Evolutionary conservation across 2,888 invertebrate genomes (phyloP), one percentile per base, ranked within the genome.

Genomic region (Melieria omissa): DNA sequence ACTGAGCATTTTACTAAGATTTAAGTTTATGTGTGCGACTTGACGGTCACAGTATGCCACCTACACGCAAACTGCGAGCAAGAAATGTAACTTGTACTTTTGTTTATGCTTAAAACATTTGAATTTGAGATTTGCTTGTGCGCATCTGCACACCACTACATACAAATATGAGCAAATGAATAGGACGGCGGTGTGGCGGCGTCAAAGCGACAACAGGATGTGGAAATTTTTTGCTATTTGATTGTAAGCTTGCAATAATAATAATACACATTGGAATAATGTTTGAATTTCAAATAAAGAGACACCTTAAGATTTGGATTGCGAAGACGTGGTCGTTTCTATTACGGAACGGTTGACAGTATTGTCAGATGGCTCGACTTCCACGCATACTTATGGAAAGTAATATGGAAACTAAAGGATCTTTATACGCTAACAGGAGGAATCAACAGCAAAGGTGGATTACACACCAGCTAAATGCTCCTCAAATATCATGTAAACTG

Each of bases 241-340:
- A 4, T 60, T 67, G 8, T 67, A 67, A 60, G 42, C 9, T 58
- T 58, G 14, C 65, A 61, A 71, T 61, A 41, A 54, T 6, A 65
- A 55, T 41, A 60, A 47, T 45, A 58, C 6, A 65, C 5, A 42
- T 65, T 65, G 65, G 47, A 70, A 57, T 61, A 52, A 61, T 44
- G 60, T 65, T 55, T 65, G 45, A 71, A 58, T 71, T 71, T 71
- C 54, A 65, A 71, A 65, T 63, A 71, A 71, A 65, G 54, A 65
- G 46, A 65, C 46, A 47, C 52, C 60, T 60, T 44, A 58, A 60
- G 65, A 62, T 68, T 54, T 47, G 60, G 49, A 60, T 49, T 10
- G 12, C 8, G 42, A 65, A 3, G 12, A 4, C 4, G 8, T 41
- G 44, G 42, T 52, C 44, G 14, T 64, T 61, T 14, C n/a, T 58